Base-by-base conservation (phyloP, 2,113 vertebrate genomes). In the Ondatra zibethicus region DNA sequence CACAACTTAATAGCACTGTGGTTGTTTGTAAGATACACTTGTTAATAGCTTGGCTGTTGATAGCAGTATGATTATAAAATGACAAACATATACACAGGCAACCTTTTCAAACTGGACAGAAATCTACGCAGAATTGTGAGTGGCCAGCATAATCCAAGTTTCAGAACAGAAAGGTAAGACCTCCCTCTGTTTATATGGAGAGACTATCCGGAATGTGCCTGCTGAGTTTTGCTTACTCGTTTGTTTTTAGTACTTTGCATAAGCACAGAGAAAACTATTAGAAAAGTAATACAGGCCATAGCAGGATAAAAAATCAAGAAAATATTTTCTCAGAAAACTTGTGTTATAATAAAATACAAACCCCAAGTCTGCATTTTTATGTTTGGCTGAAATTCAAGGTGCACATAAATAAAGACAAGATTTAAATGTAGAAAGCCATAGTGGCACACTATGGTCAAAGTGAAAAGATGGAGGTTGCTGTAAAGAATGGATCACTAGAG, bases 241-340 rank as follows among this genome's bases (percentile, higher is more conserved):
- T 45, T 88, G 68, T 66, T 94, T 81, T 88, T 89, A 17, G 88
- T 84, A 82, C 78, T 94, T 93, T 77, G 92, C 52, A 7, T 92
- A 92, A 95, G 93, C 93, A 95, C 80, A 91, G 89, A 87, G 92
- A 91, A 52, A 68, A 75, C 25, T 80, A 73, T 89, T 86, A 77
- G 50, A 76, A 95, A 95, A 58, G 63, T n/a, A 88, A 42, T 39
- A 27, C 76, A 88, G 61, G 47, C 50, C 39, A 27, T 47, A 52
- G 61, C 52, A 75, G 31, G 50, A 77, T 52, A 73, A 94, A 91
- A 91, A 92, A n/a, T 47, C 52, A 12, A 86, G 82, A 75, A 47
- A 78, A 14, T 36, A 76, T 87, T 92, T 94, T 85, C 85, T 93
- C 84, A 47, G 92, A 75, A 91, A 52, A 58, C 55, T 58, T 58